Base-by-base conservation (phyloP, 1,140 invertebrate genomes). In the Drosophila sucinea region DNA sequence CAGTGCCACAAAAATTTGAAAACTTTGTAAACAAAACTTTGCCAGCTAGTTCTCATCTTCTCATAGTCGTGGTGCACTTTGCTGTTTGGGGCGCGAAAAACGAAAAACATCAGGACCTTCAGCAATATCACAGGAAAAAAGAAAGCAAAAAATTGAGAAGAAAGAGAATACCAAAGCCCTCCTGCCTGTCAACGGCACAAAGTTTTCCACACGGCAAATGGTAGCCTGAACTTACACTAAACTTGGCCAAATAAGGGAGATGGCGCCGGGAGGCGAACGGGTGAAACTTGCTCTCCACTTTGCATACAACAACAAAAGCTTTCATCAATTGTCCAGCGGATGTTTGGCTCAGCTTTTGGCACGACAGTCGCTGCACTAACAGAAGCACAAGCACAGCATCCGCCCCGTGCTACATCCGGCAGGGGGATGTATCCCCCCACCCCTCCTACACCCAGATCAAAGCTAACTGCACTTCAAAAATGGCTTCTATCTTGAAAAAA, bases 1-100 rank as follows among this genome's bases (percentile, higher is more conserved):
- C 74, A 75, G 80, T 89, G 80, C 84, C 84, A 89, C 81, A 89
- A 90, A 90, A 89, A 89, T 89, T 84, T 89, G 66, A 89, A 90
- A 90, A 89, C 81, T 89, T 89, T 89, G 81, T 90, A 85, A 90
- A 89, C 85, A 85, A 89, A 89, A 89, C 81, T 90, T 89, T 90
- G 70, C 25, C 44, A 51, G 44, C 44, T 51, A 51, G 44, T 47
- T 47, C 44, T 40, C 38, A 10, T 40, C 38, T 40, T 10, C 38
- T 10, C 38, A 40, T 40, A 40, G 40, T 41, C 40, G n/a, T 41
- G 40, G 68, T 77, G 84, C 81, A 81, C 77, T 89, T 90, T 89
- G 79, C 83, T 79, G 76, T 61, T 70, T 70, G 79, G 71, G 44
- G 44, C 66, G 78, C 82, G 82, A 81, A 81, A 74, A 73, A 80